A percentile compares a stretch with the other conserved stretches of the same genome.
phyloP scores from a whole-genome alignment of 2,888 invertebrate genomes.

The Cremastinae sp. region DNA sequence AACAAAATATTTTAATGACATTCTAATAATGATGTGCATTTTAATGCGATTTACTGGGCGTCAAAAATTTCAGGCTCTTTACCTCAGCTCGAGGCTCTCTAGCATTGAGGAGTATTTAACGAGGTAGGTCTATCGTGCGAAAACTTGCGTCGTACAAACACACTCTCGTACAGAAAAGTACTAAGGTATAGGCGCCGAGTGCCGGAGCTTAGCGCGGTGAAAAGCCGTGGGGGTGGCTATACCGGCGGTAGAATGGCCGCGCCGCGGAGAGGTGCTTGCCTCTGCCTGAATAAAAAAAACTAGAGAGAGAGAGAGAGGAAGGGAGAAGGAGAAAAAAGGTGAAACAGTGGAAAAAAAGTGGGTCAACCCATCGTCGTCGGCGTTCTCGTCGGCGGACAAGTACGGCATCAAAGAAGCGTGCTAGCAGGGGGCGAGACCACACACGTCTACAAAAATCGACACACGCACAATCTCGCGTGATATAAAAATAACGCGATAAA shows the following conservation, averaged over 20 bases:
- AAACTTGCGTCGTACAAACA: not conserved
- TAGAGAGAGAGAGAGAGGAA: slow-evolving; percentile 57
- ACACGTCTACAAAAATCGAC: slow-evolving; percentile 17
- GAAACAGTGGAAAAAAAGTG: slow-evolving; percentile 70
- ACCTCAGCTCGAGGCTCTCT: slow-evolving; percentile 13
- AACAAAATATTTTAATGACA: no score
- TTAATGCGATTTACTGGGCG: no score
- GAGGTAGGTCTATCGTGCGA: slow-evolving; percentile 51
- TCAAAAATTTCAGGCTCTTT: no score
- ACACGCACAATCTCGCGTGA: not conserved
- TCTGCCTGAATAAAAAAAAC: slow-evolving; percentile 53
- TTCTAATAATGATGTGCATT: slow-evolving; percentile 5
- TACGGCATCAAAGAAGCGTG: slow-evolving; percentile 19
- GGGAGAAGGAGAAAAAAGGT: no score
- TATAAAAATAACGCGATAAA: no score
- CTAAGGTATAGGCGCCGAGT: not conserved
- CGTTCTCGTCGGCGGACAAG: slow-evolving; percentile 22
- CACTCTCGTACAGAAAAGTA: no score
- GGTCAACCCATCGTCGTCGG: slow-evolving; percentile 63
- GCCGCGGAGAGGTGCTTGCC: slow-evolving; percentile 32
- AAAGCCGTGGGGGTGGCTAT: slow-evolving; percentile 31
- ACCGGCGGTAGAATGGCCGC: slow-evolving; percentile 41
- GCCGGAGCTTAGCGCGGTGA: slow-evolving; percentile 4
- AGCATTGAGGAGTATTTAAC: slow-evolving; percentile 49
- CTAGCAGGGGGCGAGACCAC: slow-evolving; percentile 17